Conservation (phyloP, 2,797 vertebrate genomes). For the Cryptoprocta ferox region DNA sequence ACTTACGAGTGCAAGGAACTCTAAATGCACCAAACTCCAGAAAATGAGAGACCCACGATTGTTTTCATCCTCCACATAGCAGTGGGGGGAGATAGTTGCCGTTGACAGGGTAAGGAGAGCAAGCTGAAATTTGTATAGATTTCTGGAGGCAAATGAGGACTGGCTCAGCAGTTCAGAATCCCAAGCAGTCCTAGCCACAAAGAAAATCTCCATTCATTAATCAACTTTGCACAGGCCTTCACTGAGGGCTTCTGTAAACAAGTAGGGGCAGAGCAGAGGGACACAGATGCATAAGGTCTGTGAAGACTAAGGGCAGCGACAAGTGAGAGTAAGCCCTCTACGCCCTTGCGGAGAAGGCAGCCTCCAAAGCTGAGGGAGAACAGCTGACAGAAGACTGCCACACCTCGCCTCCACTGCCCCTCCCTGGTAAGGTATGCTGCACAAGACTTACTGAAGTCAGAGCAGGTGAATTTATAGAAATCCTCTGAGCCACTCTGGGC, state of each 20-base stretch:
- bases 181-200: not conserved
- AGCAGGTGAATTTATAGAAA: not conserved
- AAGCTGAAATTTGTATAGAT: not conserved
- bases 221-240: not conserved
- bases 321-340: not conserved
- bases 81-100: not conserved
- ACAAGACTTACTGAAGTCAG: not conserved
- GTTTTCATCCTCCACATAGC: not conserved
- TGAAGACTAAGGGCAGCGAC: too few species aligned
- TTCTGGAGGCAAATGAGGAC: not conserved
- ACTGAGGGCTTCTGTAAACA: not conserved
- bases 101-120: not conserved
- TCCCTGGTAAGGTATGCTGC: not conserved
- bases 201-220: not conserved
- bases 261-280: not conserved
- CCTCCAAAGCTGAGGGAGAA: not conserved
- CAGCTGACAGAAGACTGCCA: not conserved
- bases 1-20: not conserved
- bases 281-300: not conserved
- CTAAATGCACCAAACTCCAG: not conserved
- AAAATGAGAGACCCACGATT: not conserved
- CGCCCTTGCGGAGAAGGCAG: not conserved
- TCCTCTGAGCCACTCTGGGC: not conserved
- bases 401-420: rapidly evolving
- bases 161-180: not conserved